These are phyloP conservation scores for Limnephilus auricula DNA, from an alignment of 2,888 invertebrate species.

Conservation along the genomic window DNA sequence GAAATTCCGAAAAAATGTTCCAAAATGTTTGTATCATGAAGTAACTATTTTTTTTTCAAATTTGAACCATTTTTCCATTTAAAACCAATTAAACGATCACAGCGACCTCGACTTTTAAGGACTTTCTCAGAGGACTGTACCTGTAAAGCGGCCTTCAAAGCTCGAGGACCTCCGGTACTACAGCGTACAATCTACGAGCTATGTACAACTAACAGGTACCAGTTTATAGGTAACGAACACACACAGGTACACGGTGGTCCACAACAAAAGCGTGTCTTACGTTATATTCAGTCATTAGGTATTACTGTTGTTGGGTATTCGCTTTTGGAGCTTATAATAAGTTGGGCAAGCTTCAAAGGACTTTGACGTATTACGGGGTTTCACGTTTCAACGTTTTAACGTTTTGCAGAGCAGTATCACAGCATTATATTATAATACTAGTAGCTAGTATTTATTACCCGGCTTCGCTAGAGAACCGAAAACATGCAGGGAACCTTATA, in stretches of 20 bases:
- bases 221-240: neutral
- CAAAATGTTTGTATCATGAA: no score
- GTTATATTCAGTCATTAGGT: constrained; percentile 29
- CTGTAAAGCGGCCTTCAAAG: constrained; percentile 4
- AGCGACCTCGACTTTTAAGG: no score
- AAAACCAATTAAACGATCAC: no score
- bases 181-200: neutral
- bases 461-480: no score
- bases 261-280: constrained; percentile 16
- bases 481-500: no score
- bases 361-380: constrained; percentile 9
- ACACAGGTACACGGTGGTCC: neutral
- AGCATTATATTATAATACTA: neutral
- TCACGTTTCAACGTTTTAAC: neutral
- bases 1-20: no score
- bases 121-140: no score
- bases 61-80: no score
- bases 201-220: no score
- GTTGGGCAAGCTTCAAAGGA: constrained; percentile 28
- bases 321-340: constrained; percentile 30
- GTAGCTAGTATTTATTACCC: no score
- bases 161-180: neutral
- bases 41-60: no score
- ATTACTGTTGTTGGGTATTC: neutral
- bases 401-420: neutral